Evolutionary conservation across 2,888 invertebrate species (phyloP).

Genomic region (Drosophila demipolita): DNA sequence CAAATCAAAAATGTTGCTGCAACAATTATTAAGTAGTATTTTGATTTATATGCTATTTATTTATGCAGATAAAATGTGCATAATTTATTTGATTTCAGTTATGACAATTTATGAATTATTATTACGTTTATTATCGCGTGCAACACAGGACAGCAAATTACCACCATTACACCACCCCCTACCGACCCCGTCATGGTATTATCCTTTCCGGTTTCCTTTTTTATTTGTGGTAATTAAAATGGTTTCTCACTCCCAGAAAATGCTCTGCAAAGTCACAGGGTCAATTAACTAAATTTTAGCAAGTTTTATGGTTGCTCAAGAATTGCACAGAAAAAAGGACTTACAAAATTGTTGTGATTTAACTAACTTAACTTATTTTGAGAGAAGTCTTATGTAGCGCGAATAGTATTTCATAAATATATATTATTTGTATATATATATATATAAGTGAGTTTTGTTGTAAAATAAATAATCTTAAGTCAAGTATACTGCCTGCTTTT

Average conservation of each 20-base stretch:
- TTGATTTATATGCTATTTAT: conserved; percentile 37
- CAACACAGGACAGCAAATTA: background rate
- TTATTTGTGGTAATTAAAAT: background rate
- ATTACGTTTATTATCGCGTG: conserved; percentile 36
- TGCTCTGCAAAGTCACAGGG: conserved; percentile 40
- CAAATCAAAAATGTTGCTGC: conserved; percentile 18
- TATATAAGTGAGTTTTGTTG: background rate
- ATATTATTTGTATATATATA: background rate
- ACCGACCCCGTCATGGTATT: background rate
- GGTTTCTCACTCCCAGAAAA: background rate
- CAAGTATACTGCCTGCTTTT: background rate
- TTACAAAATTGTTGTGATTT: background rate
- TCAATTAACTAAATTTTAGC: conserved; percentile 30
- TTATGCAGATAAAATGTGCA: background rate
- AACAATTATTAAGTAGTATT: conserved; percentile 38
- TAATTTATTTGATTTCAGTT: conserved; percentile 25
- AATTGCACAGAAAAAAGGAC: background rate
- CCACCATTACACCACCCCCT: background rate
- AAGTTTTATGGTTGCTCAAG: conserved; percentile 31
- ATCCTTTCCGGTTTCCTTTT: background rate
- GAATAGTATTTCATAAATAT: background rate
- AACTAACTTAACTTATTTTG: background rate
- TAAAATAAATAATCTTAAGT: background rate
- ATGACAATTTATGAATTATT: conserved; percentile 41
- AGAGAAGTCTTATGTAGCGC: background rate